Conservation (phyloP, 2,888 invertebrate species). For the Standfussiana lucernea region DNA sequence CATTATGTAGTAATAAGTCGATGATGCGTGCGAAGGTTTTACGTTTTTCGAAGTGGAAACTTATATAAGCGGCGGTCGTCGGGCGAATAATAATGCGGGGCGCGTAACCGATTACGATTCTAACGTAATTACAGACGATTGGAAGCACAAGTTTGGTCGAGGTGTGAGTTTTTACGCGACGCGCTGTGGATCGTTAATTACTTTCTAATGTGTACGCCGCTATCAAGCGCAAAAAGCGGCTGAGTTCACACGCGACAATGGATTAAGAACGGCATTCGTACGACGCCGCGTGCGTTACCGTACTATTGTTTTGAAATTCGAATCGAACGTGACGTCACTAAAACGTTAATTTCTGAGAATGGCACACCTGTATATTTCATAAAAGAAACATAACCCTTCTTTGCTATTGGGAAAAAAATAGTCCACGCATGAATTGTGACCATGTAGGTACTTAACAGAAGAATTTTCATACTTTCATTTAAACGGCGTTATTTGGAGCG, state of each 20-base stretch:
- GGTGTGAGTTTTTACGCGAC: conserved; percentile 76
- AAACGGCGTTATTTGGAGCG: conserved; percentile 87
- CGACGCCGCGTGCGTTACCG: conserved; percentile 80
- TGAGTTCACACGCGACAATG: conserved; percentile 86
- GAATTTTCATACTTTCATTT: conserved; percentile 88
- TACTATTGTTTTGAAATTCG: conserved; percentile 86
- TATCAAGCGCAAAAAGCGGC: conserved; percentile 77
- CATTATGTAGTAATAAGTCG: conserved; percentile 81
- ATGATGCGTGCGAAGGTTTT: conserved; percentile 84
- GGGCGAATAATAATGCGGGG: conserved; percentile 80
- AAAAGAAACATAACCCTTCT: conserved; percentile 30
- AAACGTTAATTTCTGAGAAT: conserved; percentile 84
- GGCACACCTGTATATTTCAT: conserved; percentile 63
- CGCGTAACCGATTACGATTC: conserved; percentile 84
- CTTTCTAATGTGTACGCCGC: conserved; percentile 85
- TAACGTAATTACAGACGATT: conserved; percentile 79
- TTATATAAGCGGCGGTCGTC: conserved; percentile 80
- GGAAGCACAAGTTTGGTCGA: conserved; percentile 74
- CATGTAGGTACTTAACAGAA: conserved; percentile 66
- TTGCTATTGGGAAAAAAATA: conserved; percentile 33
- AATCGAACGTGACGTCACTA: conserved; percentile 82
- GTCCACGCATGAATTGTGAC: conserved; percentile 55
- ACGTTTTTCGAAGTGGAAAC: conserved; percentile 80
- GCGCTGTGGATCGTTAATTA: conserved; percentile 82
- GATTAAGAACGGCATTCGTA: conserved; percentile 76